These are phyloP conservation scores for Microctenopoma stevenorrisi DNA, from an alignment of 2,797 vertebrate species.

Conservation along the genomic window DNA sequence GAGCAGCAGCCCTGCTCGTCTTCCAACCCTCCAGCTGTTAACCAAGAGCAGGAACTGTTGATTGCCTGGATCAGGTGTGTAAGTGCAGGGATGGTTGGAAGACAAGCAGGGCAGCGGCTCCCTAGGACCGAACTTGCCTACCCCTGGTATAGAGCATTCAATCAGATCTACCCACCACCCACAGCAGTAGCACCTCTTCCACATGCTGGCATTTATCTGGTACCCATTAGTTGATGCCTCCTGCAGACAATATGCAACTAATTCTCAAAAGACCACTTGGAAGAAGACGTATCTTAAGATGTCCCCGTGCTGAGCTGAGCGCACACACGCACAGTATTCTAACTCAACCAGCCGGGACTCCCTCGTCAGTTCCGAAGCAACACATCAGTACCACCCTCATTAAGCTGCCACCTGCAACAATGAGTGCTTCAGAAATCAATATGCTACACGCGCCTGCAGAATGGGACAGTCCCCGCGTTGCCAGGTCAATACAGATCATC, in stretches of 20 bases:
- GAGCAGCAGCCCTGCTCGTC: too few relatives aligned
- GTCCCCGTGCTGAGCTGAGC: conserved; percentile 15
- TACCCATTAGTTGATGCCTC: conserved; percentile 38
- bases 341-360: conserved; percentile 43
- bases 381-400: conserved; percentile 41
- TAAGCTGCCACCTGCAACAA: conserved; percentile 25
- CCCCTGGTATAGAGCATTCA: background rate
- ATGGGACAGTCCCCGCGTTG: background rate
- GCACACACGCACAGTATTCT: conserved; percentile 21
- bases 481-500: conserved; percentile 3
- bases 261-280: conserved; percentile 8
- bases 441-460: conserved; percentile 1
- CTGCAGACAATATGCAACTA: conserved; percentile 22
- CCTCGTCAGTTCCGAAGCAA: conserved; percentile 29
- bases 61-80: too few relatives aligned
- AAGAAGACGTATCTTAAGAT: conserved; percentile 13
- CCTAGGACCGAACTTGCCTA: too few relatives aligned
- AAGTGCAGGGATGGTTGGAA: too few relatives aligned
- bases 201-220: conserved; percentile 39
- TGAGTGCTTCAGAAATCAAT: conserved; percentile 30
- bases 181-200: conserved; percentile 11
- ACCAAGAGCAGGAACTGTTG: too few relatives aligned
- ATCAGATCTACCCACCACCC: conserved; percentile 1
- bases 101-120: too few relatives aligned
- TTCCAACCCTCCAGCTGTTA: too few relatives aligned